Evolutionary conservation across 2,113 vertebrate species (phyloP).

Genomic region (Poecilia latipinna): DNA sequence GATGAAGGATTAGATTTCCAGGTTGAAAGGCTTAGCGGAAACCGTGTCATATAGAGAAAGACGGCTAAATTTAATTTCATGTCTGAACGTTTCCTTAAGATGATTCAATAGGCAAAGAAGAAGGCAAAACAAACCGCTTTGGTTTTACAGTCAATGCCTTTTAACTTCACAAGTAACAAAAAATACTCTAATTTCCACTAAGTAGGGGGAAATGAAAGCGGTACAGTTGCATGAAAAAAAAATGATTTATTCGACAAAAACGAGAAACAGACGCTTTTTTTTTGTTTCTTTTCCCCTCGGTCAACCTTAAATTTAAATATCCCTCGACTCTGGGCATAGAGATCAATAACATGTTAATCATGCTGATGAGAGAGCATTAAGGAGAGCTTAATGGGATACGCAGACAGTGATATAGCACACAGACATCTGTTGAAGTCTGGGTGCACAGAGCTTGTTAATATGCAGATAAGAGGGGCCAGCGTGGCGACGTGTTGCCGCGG

Average conservation of each 20-base stretch:
- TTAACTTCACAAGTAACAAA: neutral
- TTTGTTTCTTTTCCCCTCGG: constrained; percentile 10
- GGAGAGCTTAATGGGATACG: constrained; percentile 66
- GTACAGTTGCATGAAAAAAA: constrained; percentile 28
- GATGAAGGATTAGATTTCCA: constrained; percentile 57
- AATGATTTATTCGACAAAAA: constrained; percentile 33
- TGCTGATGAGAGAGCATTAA: constrained; percentile 69
- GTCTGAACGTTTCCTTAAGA: constrained; percentile 32
- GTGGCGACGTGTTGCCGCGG: constrained; percentile 8
- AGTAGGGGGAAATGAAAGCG: neutral
- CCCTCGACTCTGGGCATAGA: constrained; percentile 48
- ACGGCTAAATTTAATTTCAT: constrained; percentile 44
- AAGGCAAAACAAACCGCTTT: constrained; percentile 18
- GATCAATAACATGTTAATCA: constrained; percentile 70
- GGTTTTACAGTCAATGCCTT: neutral
- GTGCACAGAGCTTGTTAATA: constrained; percentile 66
- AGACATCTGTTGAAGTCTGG: constrained; percentile 67
- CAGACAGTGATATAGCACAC: constrained; percentile 65
- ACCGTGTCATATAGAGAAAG: constrained; percentile 38
- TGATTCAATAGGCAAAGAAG: constrained; percentile 18
- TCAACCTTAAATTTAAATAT: constrained; percentile 55
- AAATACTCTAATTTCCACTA: constrained; percentile 11
- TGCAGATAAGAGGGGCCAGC: constrained; percentile 43
- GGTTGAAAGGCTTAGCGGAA: constrained; percentile 44
- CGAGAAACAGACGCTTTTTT: constrained; percentile 53